phyloP scores from a whole-genome alignment of 1,140 invertebrate species.

The Pseudobourletiella spinata region DNA sequence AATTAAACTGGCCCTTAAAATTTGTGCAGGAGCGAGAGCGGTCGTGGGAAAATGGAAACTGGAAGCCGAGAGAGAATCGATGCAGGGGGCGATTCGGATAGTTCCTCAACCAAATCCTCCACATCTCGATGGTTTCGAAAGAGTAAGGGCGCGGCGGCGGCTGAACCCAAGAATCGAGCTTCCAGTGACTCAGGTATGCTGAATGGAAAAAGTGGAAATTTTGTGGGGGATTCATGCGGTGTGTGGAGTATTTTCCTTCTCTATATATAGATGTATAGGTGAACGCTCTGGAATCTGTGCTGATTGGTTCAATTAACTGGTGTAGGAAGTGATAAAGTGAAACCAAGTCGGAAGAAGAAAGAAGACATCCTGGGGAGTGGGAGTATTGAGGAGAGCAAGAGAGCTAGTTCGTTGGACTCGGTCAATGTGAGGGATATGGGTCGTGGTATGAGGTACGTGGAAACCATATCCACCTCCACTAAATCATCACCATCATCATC shows the following conservation, averaged over 20 bases:
- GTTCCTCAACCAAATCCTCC: slow-evolving; percentile 26
- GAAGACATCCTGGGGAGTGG: too few species aligned
- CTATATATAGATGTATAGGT: too few species aligned
- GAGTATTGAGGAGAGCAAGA: slow-evolving; percentile 23
- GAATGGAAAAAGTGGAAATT: neutral
- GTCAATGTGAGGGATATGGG: slow-evolving; percentile 21
- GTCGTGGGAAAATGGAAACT: too few species aligned
- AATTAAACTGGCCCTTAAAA: too few species aligned
- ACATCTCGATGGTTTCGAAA: slow-evolving; percentile 33
- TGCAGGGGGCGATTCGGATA: slow-evolving; percentile 17
- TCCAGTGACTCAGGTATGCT: slow-evolving; percentile 36
- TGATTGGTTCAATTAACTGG: too few species aligned
- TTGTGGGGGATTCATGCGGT: too few species aligned
- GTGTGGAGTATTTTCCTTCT: too few species aligned
- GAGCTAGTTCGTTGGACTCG: slow-evolving; percentile 33
- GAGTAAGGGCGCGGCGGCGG: slow-evolving; percentile 10
- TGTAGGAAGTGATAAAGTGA: slow-evolving; percentile 29
- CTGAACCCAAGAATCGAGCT: slow-evolving; percentile 27
- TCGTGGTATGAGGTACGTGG: too few species aligned
- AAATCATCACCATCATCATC: too few species aligned
- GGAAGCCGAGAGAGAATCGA: neutral
- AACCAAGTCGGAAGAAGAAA: slow-evolving; percentile 14
- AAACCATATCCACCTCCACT: too few species aligned
- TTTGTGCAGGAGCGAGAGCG: too few species aligned
- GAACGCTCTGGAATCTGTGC: too few species aligned